Evolutionary conservation across 2,888 invertebrate species (phyloP).

Genomic region (Troides oblongomaculatus): DNA sequence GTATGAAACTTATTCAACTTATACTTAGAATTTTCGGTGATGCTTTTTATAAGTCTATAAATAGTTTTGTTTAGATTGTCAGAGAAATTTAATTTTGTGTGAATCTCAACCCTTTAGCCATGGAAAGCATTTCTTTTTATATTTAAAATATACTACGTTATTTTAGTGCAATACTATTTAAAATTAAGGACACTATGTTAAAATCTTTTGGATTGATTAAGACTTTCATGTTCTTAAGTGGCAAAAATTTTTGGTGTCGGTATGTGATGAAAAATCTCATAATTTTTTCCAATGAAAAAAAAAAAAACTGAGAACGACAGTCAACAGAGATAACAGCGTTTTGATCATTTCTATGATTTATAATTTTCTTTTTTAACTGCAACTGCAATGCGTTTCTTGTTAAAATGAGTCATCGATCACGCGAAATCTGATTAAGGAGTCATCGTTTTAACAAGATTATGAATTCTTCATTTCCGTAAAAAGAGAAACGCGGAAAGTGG

Average conservation of each 20-base stretch:
- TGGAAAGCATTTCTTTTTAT: neutral
- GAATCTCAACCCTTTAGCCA: neutral
- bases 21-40: constrained; percentile 6
- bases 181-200: neutral
- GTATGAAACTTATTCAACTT: neutral
- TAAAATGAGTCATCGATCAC: no score
- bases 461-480: no score
- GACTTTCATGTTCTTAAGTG: neutral
- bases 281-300: no score
- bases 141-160: neutral
- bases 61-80: neutral
- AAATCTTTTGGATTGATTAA: neutral
- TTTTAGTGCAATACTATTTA: neutral
- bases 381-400: no score
- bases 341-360: no score
- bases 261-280: no score
- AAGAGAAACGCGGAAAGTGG: neutral
- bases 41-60: constrained; percentile 12
- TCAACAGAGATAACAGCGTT: no score
- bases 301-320: no score
- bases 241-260: no score
- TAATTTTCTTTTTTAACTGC: no score
- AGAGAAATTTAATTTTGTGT: neutral
- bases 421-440: no score
- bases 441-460: no score